These are phyloP conservation scores for Astyanax mexicanus DNA, from an alignment of 2,797 vertebrate genomes.

Conservation along the genomic window DNA sequence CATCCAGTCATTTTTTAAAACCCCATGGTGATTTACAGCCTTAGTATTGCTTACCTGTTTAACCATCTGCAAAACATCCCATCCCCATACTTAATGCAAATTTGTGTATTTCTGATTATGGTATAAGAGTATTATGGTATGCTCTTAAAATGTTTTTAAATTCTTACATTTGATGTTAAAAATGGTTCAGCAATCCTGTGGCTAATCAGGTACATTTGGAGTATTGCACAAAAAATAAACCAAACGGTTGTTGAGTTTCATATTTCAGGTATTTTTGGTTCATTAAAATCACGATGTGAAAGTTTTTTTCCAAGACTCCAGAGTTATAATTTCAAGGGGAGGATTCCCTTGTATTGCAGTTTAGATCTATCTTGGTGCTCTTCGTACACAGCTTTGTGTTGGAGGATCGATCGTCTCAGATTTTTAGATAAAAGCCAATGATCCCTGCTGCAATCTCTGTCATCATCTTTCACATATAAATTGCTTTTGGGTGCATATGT, in stretches of 20 bases:
- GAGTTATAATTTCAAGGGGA: not conserved
- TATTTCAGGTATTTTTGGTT: not conserved
- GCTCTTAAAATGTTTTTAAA: too few species aligned
- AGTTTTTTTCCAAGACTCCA: not conserved
- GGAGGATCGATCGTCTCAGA: conserved; percentile 12
- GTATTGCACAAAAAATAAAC: conserved; percentile 14
- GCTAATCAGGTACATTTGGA: too few species aligned
- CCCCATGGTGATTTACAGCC: too few species aligned
- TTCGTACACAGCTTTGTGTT: not conserved
- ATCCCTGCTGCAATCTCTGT: not conserved
- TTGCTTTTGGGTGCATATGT: conserved; percentile 31
- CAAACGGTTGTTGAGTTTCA: not conserved
- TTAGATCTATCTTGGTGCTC: not conserved
- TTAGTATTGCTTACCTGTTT: too few species aligned
- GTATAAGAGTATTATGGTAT: too few species aligned
- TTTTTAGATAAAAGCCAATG: not conserved
- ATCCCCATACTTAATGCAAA: too few species aligned
- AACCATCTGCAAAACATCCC: too few species aligned
- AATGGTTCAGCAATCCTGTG: too few species aligned
- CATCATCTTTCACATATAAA: not conserved
- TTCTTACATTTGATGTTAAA: too few species aligned
- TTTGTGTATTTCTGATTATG: too few species aligned
- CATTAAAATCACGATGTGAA: not conserved
- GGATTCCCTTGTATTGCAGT: not conserved
- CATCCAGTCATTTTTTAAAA: too few species aligned